phyloP scores from a whole-genome alignment of 2,797 vertebrate species.

The Eulemur coronatus region DNA sequence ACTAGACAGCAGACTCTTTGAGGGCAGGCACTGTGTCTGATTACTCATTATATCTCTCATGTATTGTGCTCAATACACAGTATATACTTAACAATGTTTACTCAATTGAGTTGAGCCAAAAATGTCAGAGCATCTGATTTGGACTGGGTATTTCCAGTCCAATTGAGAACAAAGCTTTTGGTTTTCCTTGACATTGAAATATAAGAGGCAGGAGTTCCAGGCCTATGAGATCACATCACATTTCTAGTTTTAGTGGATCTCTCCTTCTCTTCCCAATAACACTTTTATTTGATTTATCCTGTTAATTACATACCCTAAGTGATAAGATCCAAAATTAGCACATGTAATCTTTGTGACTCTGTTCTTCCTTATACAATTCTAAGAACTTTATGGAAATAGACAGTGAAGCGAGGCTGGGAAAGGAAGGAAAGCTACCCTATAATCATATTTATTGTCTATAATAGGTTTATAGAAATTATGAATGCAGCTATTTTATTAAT shows the following conservation, averaged over 20 bases:
- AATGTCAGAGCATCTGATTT: background rate
- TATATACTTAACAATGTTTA: background rate
- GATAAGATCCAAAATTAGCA: slow-evolving; percentile 44
- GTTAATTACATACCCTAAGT: slow-evolving; percentile 41
- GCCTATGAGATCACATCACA: background rate
- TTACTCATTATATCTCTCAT: background rate
- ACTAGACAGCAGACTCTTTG: background rate
- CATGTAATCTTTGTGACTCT: slow-evolving; percentile 52
- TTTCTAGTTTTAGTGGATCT: slow-evolving; percentile 25
- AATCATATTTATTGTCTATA: slow-evolving; percentile 81
- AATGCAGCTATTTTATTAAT: slow-evolving; percentile 93
- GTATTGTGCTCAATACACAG: background rate
- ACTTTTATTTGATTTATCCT: slow-evolving; percentile 39
- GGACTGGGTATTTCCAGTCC: slow-evolving; percentile 31
- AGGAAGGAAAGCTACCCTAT: slow-evolving; percentile 36
- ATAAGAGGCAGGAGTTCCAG: background rate
- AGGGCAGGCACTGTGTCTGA: background rate
- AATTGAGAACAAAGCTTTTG: background rate
- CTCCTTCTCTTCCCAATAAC: slow-evolving; percentile 34
- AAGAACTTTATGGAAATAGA: slow-evolving; percentile 59
- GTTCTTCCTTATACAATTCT: slow-evolving; percentile 60
- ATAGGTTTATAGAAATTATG: slow-evolving; percentile 83
- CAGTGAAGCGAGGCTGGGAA: slow-evolving; percentile 18
- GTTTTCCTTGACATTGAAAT: slow-evolving; percentile 49
- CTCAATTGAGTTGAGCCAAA: slow-evolving; percentile 28